phyloP scores from a whole-genome alignment of 2,797 vertebrate species.

The Schizothorax lantsangensis region DNA sequence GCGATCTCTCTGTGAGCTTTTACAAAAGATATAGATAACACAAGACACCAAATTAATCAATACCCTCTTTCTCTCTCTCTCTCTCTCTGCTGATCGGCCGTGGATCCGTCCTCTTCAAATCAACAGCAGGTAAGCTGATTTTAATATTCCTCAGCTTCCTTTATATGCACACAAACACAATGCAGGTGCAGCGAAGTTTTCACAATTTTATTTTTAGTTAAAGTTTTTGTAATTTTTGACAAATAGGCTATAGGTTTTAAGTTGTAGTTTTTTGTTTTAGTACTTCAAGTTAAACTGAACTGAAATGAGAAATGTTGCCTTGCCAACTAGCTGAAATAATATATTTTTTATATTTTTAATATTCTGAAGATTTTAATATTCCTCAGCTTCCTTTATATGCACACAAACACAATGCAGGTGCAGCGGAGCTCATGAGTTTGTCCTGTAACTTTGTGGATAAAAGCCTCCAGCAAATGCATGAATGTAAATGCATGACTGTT shows the following conservation, averaged over 20 bases:
- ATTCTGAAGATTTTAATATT: slow-evolving; percentile 35
- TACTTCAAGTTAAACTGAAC: no score
- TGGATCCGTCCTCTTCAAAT: slow-evolving; percentile 36
- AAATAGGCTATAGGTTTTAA: no score
- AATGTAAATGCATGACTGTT: background rate
- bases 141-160: slow-evolving; percentile 46
- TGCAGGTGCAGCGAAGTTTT: background rate
- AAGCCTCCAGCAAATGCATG: background rate
- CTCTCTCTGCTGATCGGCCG: slow-evolving; percentile 26
- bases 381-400: slow-evolving; percentile 9
- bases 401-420: slow-evolving; percentile 2
- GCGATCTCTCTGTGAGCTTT: slow-evolving; percentile 51
- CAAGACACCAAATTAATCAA: slow-evolving; percentile 62
- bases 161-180: slow-evolving; percentile 8
- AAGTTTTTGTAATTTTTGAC: no score
- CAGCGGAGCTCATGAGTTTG: background rate
- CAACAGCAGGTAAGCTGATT: slow-evolving; percentile 66
- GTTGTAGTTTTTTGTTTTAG: no score
- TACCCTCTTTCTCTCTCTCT: slow-evolving; percentile 45
- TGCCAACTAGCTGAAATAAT: no score
- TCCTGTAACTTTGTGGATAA: background rate
- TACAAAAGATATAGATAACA: slow-evolving; percentile 57
- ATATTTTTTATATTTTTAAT: no score
- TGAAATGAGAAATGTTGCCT: no score
- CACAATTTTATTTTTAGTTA: no score